Percentiles rank a stretch among this genome's conserved stretches.
Conservation (phyloP, 2,888 invertebrate genomes). For the Gymnocheta viridis region DNA sequence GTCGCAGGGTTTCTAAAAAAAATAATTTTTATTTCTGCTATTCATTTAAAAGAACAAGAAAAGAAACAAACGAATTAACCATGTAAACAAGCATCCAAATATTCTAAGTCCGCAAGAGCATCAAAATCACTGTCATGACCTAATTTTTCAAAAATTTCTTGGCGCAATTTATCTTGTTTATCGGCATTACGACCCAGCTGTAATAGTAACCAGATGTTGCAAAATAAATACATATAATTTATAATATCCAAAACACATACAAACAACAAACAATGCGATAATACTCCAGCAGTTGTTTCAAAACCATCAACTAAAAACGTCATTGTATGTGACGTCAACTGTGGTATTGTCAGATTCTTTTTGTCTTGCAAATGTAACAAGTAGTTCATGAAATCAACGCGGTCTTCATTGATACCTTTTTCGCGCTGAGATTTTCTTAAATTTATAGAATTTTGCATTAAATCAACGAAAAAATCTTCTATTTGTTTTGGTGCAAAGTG, state of each 20-base stretch:
- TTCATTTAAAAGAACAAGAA: not conserved
- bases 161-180: conserved; percentile 73
- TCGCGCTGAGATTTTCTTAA: conserved; percentile 70
- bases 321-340: conserved; percentile 77
- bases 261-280: conserved; percentile 75
- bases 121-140: conserved; percentile 75
- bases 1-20: conserved; percentile 75
- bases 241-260: conserved; percentile 67
- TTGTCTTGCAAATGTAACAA: conserved; percentile 78
- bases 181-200: conserved; percentile 75
- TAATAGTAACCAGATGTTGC: not conserved
- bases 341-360: conserved; percentile 72
- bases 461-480: conserved; percentile 80
- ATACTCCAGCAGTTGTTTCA: conserved; percentile 76
- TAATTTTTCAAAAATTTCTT: conserved; percentile 73
- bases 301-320: conserved; percentile 80
- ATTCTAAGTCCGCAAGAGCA: conserved; percentile 75
- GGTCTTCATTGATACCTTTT: conserved; percentile 70
- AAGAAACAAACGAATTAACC: conserved; percentile 71
- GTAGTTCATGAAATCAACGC: conserved; percentile 78
- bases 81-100: conserved; percentile 78
- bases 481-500: conserved; percentile 84
- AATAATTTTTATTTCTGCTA: not conserved
- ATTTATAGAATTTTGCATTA: conserved; percentile 75
- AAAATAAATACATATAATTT: not conserved